Conservation (phyloP, 2,797 vertebrate genomes). For the Peromyscus nudipes region DNA sequence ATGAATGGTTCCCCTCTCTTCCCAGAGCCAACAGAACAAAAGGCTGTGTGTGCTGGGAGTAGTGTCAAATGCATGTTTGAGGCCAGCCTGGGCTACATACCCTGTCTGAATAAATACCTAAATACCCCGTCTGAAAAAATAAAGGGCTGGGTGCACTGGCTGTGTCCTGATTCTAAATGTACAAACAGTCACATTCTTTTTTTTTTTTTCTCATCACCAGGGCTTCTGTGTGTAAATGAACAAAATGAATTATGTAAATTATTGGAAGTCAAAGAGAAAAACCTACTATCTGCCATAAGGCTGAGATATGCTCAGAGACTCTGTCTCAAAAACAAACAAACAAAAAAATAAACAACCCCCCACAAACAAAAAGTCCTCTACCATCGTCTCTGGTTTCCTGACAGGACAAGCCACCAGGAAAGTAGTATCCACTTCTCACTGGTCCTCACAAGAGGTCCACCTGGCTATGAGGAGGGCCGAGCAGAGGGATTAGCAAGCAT, state of each 20-base stretch:
- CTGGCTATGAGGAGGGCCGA: neutral
- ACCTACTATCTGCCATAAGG: neutral
- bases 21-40: neutral
- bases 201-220: neutral
- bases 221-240: slow-evolving; percentile 56
- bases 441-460: neutral
- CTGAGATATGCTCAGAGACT: neutral
- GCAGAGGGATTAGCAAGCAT: neutral
- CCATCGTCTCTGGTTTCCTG: neutral
- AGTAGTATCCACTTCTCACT: neutral
- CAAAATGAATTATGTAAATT: slow-evolving; percentile 51
- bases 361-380: neutral
- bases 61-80: neutral
- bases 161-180: neutral
- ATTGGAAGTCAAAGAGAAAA: slow-evolving; percentile 53
- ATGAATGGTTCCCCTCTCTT: neutral
- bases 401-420: slow-evolving; percentile 10
- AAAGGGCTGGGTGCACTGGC: neutral
- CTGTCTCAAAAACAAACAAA: neutral
- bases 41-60: neutral
- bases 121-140: neutral
- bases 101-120: neutral
- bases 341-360: neutral
- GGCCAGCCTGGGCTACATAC: neutral
- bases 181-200: slow-evolving; percentile 29